Conservation (phyloP, 2,113 vertebrate species). For the Oophaga pumilio region DNA sequence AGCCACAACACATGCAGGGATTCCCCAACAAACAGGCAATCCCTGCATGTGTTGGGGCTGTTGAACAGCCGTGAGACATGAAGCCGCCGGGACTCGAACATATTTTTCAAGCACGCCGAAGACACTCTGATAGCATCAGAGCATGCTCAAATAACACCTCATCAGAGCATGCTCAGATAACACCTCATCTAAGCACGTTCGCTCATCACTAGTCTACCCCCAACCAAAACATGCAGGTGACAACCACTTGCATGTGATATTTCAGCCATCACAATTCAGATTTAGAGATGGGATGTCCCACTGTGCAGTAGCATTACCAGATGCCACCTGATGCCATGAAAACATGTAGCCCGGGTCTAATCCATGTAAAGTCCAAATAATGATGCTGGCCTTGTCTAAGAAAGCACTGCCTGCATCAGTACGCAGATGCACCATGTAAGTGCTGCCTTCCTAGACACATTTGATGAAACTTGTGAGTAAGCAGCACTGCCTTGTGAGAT, state of each 20-base stretch:
- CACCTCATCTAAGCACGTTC: no score
- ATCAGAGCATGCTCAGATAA: no score
- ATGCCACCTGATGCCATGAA: not conserved
- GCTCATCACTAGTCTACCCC: no score
- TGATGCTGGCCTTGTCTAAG: not conserved
- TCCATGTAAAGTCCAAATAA: not conserved
- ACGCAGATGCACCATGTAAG: not conserved
- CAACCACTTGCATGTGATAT: not conserved
- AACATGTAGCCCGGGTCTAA: not conserved
- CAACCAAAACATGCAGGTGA: not conserved
- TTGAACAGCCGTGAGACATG: no score
- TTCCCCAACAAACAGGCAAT: no score
- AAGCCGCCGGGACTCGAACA: no score
- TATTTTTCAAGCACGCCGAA: no score
- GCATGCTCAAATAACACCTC: no score
- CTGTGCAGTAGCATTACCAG: not conserved
- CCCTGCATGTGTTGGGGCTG: no score
- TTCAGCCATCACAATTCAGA: not conserved
- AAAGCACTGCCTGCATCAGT: not conserved
- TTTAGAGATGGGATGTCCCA: not conserved
- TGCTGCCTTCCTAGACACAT: constrained; percentile 21
- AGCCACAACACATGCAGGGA: no score
- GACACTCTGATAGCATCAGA: no score
- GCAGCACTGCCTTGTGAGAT: constrained; percentile 10
- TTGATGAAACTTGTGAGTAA: constrained; percentile 39